Evolutionary conservation across 2,888 invertebrate genomes (phyloP).

Genomic region (Eledone cirrhosa): DNA sequence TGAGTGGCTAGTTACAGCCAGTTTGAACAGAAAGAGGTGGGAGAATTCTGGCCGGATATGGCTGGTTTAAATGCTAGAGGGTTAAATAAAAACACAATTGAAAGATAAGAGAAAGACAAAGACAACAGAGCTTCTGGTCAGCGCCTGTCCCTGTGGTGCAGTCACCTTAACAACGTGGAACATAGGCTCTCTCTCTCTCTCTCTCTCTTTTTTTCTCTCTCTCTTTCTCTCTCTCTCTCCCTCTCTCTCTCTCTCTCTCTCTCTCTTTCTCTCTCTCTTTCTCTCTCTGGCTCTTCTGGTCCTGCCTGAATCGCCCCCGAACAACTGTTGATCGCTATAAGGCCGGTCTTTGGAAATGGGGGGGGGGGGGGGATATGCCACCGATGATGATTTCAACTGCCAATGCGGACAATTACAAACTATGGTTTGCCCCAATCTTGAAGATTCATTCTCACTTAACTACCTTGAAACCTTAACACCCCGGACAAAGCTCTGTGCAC

Average conservation of each 20-base stretch:
- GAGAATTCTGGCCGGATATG: background rate
- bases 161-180: background rate
- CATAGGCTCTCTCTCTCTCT: background rate
- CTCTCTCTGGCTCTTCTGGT: constrained; percentile 12
- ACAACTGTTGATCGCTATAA: background rate
- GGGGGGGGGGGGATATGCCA: too few relatives aligned
- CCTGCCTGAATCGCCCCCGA: too few relatives aligned
- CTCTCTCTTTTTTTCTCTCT: too few relatives aligned
- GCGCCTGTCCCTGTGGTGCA: background rate
- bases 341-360: background rate
- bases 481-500: background rate
- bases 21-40: too few relatives aligned
- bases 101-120: background rate
- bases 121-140: background rate
- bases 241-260: constrained; percentile 18
- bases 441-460: constrained; percentile 14
- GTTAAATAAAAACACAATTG: background rate
- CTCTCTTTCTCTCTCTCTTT: constrained; percentile 12
- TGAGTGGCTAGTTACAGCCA: too few relatives aligned
- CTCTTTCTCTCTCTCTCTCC: background rate
- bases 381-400: too few relatives aligned
- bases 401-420: too few relatives aligned
- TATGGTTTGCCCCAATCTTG: too few relatives aligned
- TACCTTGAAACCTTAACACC: too few relatives aligned
- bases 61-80: background rate